Evolutionary conservation across 2,797 vertebrate species (phyloP), one percentile per base, ranked within the genome.

Genomic region (Morus bassanus): DNA sequence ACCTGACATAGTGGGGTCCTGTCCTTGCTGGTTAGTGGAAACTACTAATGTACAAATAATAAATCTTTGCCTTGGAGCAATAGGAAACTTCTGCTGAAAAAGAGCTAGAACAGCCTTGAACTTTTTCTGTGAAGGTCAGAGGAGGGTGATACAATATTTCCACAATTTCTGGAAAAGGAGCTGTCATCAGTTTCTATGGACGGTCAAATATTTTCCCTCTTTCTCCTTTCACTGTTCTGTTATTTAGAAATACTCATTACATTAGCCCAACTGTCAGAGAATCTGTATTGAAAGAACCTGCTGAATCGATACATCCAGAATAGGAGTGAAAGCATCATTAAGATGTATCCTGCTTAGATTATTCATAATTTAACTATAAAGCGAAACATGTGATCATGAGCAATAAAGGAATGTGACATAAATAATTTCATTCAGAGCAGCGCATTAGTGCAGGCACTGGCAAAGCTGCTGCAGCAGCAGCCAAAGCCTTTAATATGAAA

Each of bases 321-420:
- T 51, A 88, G 80, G 87, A 93, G 63, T 73, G 74, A 79, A 76
- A 82, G 60, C 89, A 60, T 91, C 82, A 51, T 85, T 90, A 90
- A 84, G 88, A 94, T 64, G 50, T 81, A 60, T 96, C 85, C 89
- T 79, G 43, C 91, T 68, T 51, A 50, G 82, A 88, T 88, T 93
- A 96, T 91, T 95, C 91, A 92, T 88, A 73, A 81, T 90, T 93
- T 95, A 94, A 83, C 91, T 86, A 23, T 89, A 91, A 93, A 92
- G 72, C 57, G 74, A 95, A 95, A 56, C 94, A 81, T 84, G 91
- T 93, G 93, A 96, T 89, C 79, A 17, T 94, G 96, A 97, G 92
- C 87, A 81, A 88, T 77, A 64, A 86, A 88, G 61, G 78, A 80
- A 91, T 50, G 93, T 94, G 95, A 61, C 87, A 90, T 24, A 87